phyloP scores from a whole-genome alignment of 2,888 invertebrate species.

The Cryptocephalus moraei region DNA sequence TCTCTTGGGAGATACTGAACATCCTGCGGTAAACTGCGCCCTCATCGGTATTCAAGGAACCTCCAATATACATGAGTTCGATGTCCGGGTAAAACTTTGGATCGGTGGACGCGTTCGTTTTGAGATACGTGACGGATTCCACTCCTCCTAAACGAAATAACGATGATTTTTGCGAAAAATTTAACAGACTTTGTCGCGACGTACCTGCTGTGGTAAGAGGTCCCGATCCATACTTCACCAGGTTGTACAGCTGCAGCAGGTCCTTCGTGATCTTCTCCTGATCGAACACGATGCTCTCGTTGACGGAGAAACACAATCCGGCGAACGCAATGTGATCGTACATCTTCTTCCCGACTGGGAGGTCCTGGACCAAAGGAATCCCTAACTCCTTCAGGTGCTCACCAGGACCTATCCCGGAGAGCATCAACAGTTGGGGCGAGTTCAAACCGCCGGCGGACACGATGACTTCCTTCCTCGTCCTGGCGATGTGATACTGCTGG shows the following conservation, averaged over 20 bases:
- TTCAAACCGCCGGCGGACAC: slow-evolving; percentile 64
- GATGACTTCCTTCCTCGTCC: slow-evolving; percentile 46
- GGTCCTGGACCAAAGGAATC: slow-evolving; percentile 48
- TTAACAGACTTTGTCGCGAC: neutral
- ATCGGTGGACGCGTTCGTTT: slow-evolving; percentile 46
- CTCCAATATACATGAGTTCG: slow-evolving; percentile 56
- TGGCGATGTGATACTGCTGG: slow-evolving; percentile 27
- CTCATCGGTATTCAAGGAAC: slow-evolving; percentile 29
- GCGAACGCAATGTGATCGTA: slow-evolving; percentile 53
- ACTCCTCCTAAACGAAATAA: slow-evolving; percentile 38
- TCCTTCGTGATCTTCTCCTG: slow-evolving; percentile 9
- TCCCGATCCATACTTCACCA: slow-evolving; percentile 40
- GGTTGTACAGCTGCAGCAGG: slow-evolving; percentile 32
- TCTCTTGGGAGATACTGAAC: slow-evolving; percentile 46
- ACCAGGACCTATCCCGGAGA: slow-evolving; percentile 56
- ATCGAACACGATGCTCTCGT: slow-evolving; percentile 16
- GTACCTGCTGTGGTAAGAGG: slow-evolving; percentile 37
- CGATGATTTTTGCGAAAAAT: too few species aligned
- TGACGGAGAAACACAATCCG: slow-evolving; percentile 33
- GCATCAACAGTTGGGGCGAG: slow-evolving; percentile 64
- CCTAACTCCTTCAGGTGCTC: slow-evolving; percentile 46
- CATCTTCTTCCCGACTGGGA: slow-evolving; percentile 59
- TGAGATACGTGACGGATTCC: slow-evolving; percentile 49
- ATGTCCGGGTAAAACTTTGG: slow-evolving; percentile 53
- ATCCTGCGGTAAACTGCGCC: slow-evolving; percentile 23